Base-by-base conservation (phyloP, 2,888 invertebrate species). In the Philonicus albiceps region DNA sequence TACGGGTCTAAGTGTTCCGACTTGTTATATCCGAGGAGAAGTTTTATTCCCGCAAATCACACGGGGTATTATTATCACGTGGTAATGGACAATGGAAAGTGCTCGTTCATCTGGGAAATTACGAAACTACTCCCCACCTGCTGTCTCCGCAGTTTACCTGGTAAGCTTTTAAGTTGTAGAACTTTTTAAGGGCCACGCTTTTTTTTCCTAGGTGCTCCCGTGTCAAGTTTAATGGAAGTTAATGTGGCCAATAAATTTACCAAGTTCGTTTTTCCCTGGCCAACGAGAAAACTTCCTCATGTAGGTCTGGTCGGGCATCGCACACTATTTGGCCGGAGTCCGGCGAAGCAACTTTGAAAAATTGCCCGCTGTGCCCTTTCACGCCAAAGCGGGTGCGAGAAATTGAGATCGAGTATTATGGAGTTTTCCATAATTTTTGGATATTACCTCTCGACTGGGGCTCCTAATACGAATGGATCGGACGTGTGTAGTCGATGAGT, bases 241-340 rank as follows among this genome's bases (percentile, higher is more conserved):
- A 80, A 80, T 80, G 80, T 80, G 80, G 16, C 80, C 53, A 80
- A 80, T 80, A 80, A 80, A 80, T 80, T 80, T 80, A 53, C 80
- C 49, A 80, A 80, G 53, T 49, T 80, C 43, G 53, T 53, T 30
- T 74, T 34, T 31, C 31, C 43, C 53, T 27, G 27, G 19, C 53
- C 13, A 49, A 74, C 34, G n/a, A 16, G 19, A 27, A 80, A 27
- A 80, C 53, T 80, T 80, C 31, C 53, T 30, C 53, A 80, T 80
- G 49, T 80, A 30, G 40, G 19, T 49, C 11, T 43, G 30, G 49
- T 7, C 80, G 16, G 64, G 64, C 22, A 64, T 64, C 27, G 8
- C 22, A 27, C 64, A 22, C 22, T 64, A n/a, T 27, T 64, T 27
- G 7, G 22, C 22, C 64, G 27, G 64, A 16, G 64, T 64, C 64